Evolutionary conservation across 2,113 vertebrate species (phyloP).

Genomic region (Alligator sinensis): DNA sequence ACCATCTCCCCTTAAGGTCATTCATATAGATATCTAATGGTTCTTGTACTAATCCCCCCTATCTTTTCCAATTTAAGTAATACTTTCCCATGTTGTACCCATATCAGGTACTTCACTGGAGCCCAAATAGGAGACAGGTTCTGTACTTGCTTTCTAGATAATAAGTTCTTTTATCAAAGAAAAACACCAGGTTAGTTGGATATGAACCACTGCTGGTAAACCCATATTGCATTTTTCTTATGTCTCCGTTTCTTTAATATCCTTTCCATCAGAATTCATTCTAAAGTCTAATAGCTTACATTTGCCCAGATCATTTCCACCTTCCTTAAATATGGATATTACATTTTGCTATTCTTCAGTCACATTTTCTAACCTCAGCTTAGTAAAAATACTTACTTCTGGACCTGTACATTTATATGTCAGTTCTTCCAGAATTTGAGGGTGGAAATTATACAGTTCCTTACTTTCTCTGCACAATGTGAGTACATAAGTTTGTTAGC

Average conservation of each 20-base stretch:
- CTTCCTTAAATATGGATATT: too few species aligned
- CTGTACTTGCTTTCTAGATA: neutral
- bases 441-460: too few species aligned
- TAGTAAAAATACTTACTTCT: too few species aligned
- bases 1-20: neutral
- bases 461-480: too few species aligned
- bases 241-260: neutral
- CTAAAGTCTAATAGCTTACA: neutral
- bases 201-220: neutral
- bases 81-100: rapidly evolving
- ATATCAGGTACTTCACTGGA: neutral
- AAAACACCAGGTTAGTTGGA: neutral
- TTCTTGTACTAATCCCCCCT: neutral
- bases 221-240: neutral
- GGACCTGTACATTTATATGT: too few species aligned
- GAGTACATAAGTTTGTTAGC: too few species aligned
- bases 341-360: too few species aligned
- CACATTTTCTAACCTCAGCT: too few species aligned
- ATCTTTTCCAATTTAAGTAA: neutral
- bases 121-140: neutral
- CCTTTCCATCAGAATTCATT: neutral
- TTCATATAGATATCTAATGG: neutral
- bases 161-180: neutral
- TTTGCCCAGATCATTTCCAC: too few species aligned
- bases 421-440: too few species aligned